Percentiles rank a stretch among this genome's conserved stretches.
Evolutionary conservation across 2,888 invertebrate species (phyloP).

Genomic region (Andrena bicolor): DNA sequence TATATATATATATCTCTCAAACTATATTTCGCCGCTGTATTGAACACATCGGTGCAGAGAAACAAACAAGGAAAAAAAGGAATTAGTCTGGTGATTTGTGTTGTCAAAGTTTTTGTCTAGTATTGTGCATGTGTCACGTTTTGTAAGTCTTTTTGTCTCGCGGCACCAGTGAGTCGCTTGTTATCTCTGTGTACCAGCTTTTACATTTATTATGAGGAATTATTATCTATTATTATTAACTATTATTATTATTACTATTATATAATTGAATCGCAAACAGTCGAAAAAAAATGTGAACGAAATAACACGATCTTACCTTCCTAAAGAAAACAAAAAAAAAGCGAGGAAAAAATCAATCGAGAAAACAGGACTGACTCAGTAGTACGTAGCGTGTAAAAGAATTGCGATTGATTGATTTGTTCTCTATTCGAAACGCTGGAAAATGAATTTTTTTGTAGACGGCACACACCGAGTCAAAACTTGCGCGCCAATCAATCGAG

Average conservation of each 20-base stretch:
- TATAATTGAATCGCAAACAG: conserved; percentile 70
- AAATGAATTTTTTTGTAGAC: conserved; percentile 45
- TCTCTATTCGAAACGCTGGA: conserved; percentile 25
- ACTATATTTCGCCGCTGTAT: conserved; percentile 69
- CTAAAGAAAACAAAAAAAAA: conserved; percentile 59
- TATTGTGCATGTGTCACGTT: conserved; percentile 84
- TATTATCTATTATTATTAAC: conserved; percentile 69
- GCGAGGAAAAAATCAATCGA: conserved; percentile 53
- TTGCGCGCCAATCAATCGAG: conserved; percentile 63
- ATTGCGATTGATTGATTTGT: conserved; percentile 39
- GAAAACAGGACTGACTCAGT: conserved; percentile 62
- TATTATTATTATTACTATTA: conserved; percentile 69
- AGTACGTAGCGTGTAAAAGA: conserved; percentile 37
- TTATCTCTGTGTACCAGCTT: conserved; percentile 84
- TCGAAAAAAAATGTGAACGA: conserved; percentile 55
- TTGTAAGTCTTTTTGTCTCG: conserved; percentile 83
- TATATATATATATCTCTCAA: conserved; percentile 61
- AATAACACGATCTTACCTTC: conserved; percentile 63
- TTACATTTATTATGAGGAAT: conserved; percentile 82
- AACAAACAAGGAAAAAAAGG: conserved; percentile 43
- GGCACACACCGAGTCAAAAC: conserved; percentile 52
- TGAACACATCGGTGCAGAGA: conserved; percentile 76
- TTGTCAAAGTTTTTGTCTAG: conserved; percentile 84
- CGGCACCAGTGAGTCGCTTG: conserved; percentile 80
- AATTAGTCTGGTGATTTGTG: conserved; percentile 83